Evolutionary conservation across 1,140 invertebrate genomes (phyloP).

Genomic region (Halesus radiatus): DNA sequence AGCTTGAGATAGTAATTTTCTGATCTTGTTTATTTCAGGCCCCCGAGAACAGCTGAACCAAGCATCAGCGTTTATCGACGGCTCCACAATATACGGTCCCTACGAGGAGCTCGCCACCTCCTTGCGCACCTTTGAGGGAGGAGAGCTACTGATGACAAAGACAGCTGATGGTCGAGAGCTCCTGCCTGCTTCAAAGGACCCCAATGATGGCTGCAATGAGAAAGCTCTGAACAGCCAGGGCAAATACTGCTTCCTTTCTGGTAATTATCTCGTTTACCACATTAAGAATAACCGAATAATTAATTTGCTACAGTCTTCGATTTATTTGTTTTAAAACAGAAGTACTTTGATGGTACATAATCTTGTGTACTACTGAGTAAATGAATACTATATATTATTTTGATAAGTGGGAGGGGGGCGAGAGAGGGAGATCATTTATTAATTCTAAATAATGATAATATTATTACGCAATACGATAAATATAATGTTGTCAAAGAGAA

Average conservation of each 20-base stretch:
- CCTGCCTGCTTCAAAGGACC: constrained; percentile 79
- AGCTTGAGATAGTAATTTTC: background rate
- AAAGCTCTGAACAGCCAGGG: constrained; percentile 75
- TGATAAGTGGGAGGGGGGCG: too few relatives aligned
- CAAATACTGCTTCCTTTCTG: constrained; percentile 83
- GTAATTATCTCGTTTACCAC: constrained; percentile 62
- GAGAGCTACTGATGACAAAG: constrained; percentile 75
- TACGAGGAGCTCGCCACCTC: constrained; percentile 68
- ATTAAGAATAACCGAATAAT: too few relatives aligned
- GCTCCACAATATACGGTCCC: constrained; percentile 87
- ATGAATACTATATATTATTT: too few relatives aligned
- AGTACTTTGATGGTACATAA: too few relatives aligned
- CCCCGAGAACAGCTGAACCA: constrained; percentile 92
- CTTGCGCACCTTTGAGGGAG: constrained; percentile 73
- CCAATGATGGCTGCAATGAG: constrained; percentile 82
- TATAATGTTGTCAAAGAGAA: too few relatives aligned
- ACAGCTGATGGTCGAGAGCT: constrained; percentile 76
- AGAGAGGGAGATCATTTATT: too few relatives aligned
- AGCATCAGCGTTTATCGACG: constrained; percentile 92
- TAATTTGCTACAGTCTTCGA: too few relatives aligned
- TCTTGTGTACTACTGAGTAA: too few relatives aligned
- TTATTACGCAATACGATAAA: too few relatives aligned
- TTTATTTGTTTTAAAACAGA: too few relatives aligned
- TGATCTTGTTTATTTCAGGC: constrained; percentile 62
- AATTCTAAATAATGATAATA: too few relatives aligned